phyloP scores from a whole-genome alignment of 2,113 vertebrate genomes.

The Vicugna pacos region DNA sequence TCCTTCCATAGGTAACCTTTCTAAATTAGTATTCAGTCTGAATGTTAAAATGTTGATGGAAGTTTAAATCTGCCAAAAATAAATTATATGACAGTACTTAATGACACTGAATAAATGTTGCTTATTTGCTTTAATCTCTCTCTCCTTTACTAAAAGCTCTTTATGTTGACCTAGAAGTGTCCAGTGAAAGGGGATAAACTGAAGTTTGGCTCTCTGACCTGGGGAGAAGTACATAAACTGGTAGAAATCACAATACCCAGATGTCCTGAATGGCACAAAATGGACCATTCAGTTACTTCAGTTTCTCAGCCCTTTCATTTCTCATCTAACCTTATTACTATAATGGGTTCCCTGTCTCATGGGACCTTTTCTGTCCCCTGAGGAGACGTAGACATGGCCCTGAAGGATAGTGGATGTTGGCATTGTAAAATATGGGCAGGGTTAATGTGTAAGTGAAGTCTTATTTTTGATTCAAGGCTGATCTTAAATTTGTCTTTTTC shows the following conservation, averaged over 20 bases:
- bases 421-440: neutral
- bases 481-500: constrained; percentile 62
- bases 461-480: constrained; percentile 41
- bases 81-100: neutral
- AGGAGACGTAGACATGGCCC: neutral
- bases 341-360: neutral
- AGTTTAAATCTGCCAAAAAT: constrained; percentile 37
- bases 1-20: neutral
- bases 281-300: neutral
- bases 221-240: neutral
- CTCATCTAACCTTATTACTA: neutral
- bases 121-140: neutral
- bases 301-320: neutral
- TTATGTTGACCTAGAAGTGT: neutral
- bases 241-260: neutral
- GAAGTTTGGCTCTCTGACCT: neutral
- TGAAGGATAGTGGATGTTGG: neutral
- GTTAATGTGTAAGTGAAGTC: neutral
- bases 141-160: constrained; percentile 24
- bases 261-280: neutral
- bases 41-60: constrained; percentile 29
- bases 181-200: neutral
- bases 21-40: neutral
- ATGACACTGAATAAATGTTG: neutral
- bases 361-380: neutral